Base-by-base conservation (phyloP, 2,113 vertebrate species). In the Lathamus discolor region DNA sequence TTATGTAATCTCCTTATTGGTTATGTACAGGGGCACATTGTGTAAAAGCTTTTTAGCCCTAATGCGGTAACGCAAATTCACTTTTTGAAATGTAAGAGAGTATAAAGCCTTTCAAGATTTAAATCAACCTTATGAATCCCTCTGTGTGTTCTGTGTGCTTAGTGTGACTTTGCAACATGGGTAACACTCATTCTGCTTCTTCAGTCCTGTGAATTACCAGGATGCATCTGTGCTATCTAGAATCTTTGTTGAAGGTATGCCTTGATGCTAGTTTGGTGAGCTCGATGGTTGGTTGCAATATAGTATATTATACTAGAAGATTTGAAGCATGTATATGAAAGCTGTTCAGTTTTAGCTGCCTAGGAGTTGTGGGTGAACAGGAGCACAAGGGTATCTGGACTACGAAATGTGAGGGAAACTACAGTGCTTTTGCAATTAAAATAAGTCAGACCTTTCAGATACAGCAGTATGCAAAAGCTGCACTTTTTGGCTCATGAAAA, bases 1-100 rank as follows among this genome's bases (percentile, higher is more conserved):
- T 13, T 33, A 41, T 19, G 5, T 59, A 77, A 81, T 39, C 7
- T 69, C 11, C 8, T 77, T 77, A 31, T 7, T 94, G 14, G 15
- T 69, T 73, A 44, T 3, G 1, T 25, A 0, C 6, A 23, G 75
- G 23, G 17, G 28, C 22, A 82, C 0, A 0, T 0, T 25, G 72
- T 63, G 52, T 10, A 24, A 64, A 51, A 43, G 39, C 7, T 79
- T 90, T 70, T 44, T 29, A 66, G 29, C 19, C 35, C 82, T 48
- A 4, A 5, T 11, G 14, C 23, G 15, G 7, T 24, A 51, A 35
- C 57, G 55, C 12, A 59, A 12, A 39, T 48, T 33, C 27, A 39
- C 24, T 55, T 83, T 7, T 15, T 37, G 17, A 28, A 69, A 6
- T 10, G 1, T 20, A 17, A 10, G 18, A 9, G 20, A 79, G 9